Evolutionary conservation across 1,140 invertebrate species (phyloP), one percentile per base, ranked within the genome.

Genomic region (Liolophura sinensis): DNA sequence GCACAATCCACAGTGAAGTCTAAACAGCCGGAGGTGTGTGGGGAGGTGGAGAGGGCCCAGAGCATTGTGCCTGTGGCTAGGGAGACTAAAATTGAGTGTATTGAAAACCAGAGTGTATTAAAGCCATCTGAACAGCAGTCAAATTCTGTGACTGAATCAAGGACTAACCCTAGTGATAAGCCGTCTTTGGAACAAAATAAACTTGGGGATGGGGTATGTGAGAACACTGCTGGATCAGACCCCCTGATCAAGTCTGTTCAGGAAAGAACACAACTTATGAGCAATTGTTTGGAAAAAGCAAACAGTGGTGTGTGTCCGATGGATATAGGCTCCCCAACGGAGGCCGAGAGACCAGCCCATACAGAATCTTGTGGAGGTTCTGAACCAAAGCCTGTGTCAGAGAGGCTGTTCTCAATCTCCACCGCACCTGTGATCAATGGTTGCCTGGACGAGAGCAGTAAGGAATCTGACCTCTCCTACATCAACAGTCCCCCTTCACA

Each of bases 1-100:
- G 69, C 71, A n/a, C 67, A 67, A 47, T 24, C 40, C n/a, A 60
- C 71, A 15, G 50, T 58, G 46, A 66, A 62, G 31, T 56, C 52
- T 14, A 67, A 51, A n/a, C 51, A 74, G 52, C 60, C 75, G 3
- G 72, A 78, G 62, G 73, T 78, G 15, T 78, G 76, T 69, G 74
- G 74, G 5, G 67, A 73, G 56, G 71, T 75, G 18, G 76, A 78
- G 59, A 60, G 72, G 51, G 76, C 74, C 48, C 70, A 75, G 61
- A 71, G 74, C 58, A 55, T 78, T 62, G 68, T 73, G 20, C 64
- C 69, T 51, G 65, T 64, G n/a, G 51, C 46, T 66, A 70, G 57
- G 46, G 69, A 24, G 74, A 73, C 74, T 25, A 71, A 60, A 59
- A 76, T 78, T 57, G 76, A 78, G 64, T 67, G 73, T 55, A 68